These are phyloP conservation scores for Leptinotarsa defecta DNA, from an alignment of 1,140 invertebrate species.

Conservation along the genomic window DNA sequence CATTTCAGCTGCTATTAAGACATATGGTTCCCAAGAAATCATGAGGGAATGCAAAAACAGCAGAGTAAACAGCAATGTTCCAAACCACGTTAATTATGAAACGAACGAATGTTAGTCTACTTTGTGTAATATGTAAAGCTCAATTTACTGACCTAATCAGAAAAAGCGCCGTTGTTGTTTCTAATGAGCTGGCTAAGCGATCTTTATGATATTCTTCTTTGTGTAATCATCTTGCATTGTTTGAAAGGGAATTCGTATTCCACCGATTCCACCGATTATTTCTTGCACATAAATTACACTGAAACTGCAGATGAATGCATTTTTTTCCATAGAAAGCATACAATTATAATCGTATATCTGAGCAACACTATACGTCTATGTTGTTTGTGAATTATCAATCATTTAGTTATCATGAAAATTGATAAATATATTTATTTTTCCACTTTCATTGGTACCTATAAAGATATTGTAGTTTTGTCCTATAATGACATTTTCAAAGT, in stretches of 20 bases:
- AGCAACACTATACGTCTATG: no score
- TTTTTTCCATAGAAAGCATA: background rate
- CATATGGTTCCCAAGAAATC: constrained; percentile 15
- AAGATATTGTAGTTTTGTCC: no score
- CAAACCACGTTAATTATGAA: constrained; percentile 31
- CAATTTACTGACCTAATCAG: constrained; percentile 38
- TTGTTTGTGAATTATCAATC: no score
- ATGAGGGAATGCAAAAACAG: constrained; percentile 22
- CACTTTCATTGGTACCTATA: no score
- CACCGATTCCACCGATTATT: background rate
- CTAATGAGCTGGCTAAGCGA: constrained; percentile 34
- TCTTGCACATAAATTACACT: background rate
- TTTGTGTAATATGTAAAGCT: constrained; percentile 35
- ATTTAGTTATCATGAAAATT: no score
- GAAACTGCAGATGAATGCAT: background rate
- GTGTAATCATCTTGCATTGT: constrained; percentile 3
- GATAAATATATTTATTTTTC: no score
- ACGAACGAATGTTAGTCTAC: constrained; percentile 31
- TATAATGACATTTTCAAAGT: no score
- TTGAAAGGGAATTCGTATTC: constrained; percentile 9
- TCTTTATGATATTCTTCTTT: constrained; percentile 22
- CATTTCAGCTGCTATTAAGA: background rate
- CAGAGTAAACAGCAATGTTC: constrained; percentile 19
- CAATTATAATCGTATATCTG: no score
- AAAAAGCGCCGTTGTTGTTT: constrained; percentile 30